Percentiles rank a stretch among this genome's conserved stretches.
Evolutionary conservation across 2,113 vertebrate genomes (phyloP).

Genomic region (Chlamydotis undulata): DNA sequence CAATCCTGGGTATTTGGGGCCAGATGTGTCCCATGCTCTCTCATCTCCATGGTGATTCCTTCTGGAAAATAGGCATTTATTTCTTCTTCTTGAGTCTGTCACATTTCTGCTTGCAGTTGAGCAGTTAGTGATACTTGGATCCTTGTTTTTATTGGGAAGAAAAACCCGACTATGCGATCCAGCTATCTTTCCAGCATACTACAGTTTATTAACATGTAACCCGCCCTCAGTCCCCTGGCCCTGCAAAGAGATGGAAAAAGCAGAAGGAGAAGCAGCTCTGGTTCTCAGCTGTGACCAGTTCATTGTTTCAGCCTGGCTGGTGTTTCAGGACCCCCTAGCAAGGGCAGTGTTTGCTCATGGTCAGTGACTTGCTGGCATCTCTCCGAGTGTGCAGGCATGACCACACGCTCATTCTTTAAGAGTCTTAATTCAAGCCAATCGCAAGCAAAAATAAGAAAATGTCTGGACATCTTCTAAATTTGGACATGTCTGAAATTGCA

Average conservation of each 20-base stretch:
- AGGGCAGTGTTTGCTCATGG: rapidly evolving
- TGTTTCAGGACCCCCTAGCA: neutral
- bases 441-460: neutral
- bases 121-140: neutral
- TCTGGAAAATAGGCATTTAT: neutral
- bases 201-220: neutral
- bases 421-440: neutral
- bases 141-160: neutral
- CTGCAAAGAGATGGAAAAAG: neutral
- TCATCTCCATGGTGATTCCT: neutral
- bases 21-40: neutral
- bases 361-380: neutral
- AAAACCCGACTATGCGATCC: rapidly evolving
- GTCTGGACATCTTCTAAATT: neutral
- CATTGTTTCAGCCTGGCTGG: neutral
- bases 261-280: neutral
- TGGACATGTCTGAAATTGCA: neutral
- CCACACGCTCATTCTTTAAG: neutral
- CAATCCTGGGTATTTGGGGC: neutral
- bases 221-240: neutral
- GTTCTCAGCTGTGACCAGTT: too few relatives aligned
- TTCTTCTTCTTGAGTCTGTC: neutral
- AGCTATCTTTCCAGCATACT: neutral
- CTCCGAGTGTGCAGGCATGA: neutral
- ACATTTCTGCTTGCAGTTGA: neutral